phyloP scores from a whole-genome alignment of 2,113 vertebrate genomes.

The Setophaga coronata region DNA sequence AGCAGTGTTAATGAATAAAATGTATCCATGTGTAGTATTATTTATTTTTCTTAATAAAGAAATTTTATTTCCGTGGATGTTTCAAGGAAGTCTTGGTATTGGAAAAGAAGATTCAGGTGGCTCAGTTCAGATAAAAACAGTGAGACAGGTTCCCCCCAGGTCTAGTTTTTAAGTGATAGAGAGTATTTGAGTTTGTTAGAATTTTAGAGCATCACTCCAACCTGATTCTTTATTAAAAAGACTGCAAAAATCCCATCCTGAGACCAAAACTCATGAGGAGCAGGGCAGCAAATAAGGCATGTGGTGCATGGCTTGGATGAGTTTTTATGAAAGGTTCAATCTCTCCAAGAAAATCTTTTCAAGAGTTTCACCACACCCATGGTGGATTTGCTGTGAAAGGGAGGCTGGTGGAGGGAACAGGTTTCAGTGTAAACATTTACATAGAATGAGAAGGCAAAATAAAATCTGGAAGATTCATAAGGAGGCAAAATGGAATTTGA shows the following conservation, averaged over 20 bases:
- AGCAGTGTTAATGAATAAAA: background rate
- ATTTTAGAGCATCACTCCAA: background rate
- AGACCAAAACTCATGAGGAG: background rate
- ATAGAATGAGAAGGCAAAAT: background rate
- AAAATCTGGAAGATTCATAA: background rate
- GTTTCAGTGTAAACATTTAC: background rate
- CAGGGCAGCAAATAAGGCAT: background rate
- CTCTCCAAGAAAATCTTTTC: background rate
- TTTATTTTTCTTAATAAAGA: slow-evolving; percentile 17
- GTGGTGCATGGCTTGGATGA: background rate
- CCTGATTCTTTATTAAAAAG: background rate
- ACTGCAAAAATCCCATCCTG: background rate
- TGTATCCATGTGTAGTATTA: background rate
- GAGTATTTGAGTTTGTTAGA: background rate
- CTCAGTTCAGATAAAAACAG: background rate
- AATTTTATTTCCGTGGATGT: background rate
- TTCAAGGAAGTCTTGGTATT: background rate
- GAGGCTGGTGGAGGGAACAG: background rate
- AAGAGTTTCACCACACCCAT: background rate
- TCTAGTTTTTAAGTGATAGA: background rate
- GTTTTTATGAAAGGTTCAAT: background rate
- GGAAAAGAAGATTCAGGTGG: background rate
- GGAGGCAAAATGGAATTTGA: background rate
- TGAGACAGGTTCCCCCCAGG: background rate
- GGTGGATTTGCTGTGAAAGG: background rate